Evolutionary conservation across 2,888 invertebrate genomes (phyloP).

Genomic region (Cephus rjabovi): DNA sequence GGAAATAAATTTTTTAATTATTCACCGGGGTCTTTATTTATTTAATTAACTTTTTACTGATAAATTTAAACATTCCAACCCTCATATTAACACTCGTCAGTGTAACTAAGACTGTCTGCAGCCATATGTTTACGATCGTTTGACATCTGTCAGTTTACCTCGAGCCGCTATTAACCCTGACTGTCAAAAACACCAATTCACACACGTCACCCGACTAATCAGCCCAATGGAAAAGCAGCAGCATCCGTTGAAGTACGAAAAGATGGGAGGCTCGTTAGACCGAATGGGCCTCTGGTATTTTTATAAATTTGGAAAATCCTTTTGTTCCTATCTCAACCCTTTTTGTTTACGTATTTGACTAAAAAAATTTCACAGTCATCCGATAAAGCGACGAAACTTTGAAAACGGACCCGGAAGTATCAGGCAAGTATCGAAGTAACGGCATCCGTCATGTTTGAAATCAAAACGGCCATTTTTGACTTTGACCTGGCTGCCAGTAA

Average conservation of each 20-base stretch:
- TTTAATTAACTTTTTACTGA: no score
- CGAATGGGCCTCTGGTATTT: no score
- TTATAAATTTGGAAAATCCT: not conserved
- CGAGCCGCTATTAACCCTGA: no score
- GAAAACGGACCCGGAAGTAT: not conserved
- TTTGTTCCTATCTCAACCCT: not conserved
- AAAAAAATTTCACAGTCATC: not conserved
- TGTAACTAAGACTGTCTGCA: no score
- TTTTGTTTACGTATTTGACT: not conserved
- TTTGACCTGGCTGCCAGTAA: slow-evolving; percentile 8
- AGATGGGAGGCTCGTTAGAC: not conserved
- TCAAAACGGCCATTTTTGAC: not conserved
- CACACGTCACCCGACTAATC: no score
- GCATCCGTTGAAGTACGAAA: no score
- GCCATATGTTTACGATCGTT: no score
- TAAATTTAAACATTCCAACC: no score
- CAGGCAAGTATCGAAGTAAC: not conserved
- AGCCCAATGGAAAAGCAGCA: no score
- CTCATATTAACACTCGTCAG: no score
- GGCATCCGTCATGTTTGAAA: not conserved
- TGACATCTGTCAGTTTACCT: no score
- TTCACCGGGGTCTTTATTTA: not conserved
- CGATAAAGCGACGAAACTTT: not conserved
- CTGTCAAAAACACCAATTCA: no score
- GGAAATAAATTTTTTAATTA: not conserved